A percentile compares a stretch with the other conserved stretches of the same genome.
Evolutionary conservation across 2,797 vertebrate species (phyloP).

Genomic region (Falco berigora): DNA sequence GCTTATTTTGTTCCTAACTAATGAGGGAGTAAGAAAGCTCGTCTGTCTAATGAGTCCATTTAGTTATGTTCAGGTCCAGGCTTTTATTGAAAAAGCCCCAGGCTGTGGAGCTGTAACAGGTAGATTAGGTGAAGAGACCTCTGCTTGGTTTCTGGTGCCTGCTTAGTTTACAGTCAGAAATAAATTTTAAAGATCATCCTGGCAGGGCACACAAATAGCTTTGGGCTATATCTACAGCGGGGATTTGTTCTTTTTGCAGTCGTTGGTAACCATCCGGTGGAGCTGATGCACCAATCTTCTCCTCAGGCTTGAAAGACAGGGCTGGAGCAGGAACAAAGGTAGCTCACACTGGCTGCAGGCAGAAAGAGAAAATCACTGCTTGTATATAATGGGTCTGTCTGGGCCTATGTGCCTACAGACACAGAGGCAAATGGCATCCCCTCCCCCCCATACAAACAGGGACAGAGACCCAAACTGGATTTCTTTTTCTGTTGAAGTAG

Average conservation of each 20-base stretch:
- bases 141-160: not conserved
- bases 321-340: not conserved
- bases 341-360: not conserved
- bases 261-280: accelerated
- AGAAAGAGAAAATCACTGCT: not conserved
- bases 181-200: not conserved
- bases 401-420: not conserved
- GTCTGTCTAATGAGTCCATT: not conserved
- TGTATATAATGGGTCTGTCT: not conserved
- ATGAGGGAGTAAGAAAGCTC: not conserved
- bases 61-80: not conserved
- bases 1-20: not conserved
- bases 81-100: not conserved
- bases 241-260: not conserved
- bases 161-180: not conserved
- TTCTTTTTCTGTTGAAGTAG: not conserved
- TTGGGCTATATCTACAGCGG: not conserved
- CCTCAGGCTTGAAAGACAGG: not conserved
- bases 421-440: not conserved
- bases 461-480: not conserved
- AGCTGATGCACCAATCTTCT: not conserved
- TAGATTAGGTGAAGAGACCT: slow-evolving; percentile 17
- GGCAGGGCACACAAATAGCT: not conserved
- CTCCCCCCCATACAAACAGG: not conserved
- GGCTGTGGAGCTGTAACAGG: not conserved